Conservation (phyloP, 2,888 invertebrate species). For the Thera obeliscata region DNA sequence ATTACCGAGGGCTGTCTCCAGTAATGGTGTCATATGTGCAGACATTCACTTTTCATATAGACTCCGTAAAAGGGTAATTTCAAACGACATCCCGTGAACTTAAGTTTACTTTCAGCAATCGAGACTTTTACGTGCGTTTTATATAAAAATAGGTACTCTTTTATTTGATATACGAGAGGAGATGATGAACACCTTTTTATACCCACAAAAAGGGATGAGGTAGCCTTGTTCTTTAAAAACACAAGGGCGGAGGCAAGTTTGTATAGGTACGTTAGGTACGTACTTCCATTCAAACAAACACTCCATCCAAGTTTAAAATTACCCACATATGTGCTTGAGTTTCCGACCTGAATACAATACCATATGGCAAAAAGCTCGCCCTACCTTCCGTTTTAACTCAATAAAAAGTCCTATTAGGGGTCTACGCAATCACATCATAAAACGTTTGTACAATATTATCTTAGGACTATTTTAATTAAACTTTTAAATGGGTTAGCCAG, state of each 20-base stretch:
- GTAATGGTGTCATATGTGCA: constrained; percentile 76
- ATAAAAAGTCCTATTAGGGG: constrained; percentile 54
- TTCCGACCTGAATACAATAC: constrained; percentile 36
- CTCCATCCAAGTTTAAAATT: constrained; percentile 29
- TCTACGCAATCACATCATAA: constrained; percentile 52
- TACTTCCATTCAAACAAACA: constrained; percentile 13
- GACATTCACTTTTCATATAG: constrained; percentile 73
- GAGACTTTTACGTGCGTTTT: constrained; percentile 35
- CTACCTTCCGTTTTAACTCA: constrained; percentile 44
- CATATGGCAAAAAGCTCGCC: constrained; percentile 29
- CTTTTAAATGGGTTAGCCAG: constrained; percentile 57
- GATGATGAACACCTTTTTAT: constrained; percentile 12
- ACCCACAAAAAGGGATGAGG: background rate
- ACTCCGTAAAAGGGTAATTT: constrained; percentile 65
- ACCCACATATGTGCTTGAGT: constrained; percentile 29
- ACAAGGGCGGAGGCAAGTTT: constrained; percentile 6
- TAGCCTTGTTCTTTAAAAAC: constrained; percentile 3
- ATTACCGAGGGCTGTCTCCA: constrained; percentile 71
- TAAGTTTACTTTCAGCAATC: constrained; percentile 47
- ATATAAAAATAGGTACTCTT: constrained; percentile 16
- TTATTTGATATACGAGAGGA: constrained; percentile 11
- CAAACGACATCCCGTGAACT: constrained; percentile 52
- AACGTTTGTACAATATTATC: constrained; percentile 62
- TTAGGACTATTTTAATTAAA: constrained; percentile 70
- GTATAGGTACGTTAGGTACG: constrained; percentile 1